These are phyloP conservation scores for Melanotaenia parkinsoni DNA, from an alignment of 2,797 vertebrate species.

Conservation along the genomic window DNA sequence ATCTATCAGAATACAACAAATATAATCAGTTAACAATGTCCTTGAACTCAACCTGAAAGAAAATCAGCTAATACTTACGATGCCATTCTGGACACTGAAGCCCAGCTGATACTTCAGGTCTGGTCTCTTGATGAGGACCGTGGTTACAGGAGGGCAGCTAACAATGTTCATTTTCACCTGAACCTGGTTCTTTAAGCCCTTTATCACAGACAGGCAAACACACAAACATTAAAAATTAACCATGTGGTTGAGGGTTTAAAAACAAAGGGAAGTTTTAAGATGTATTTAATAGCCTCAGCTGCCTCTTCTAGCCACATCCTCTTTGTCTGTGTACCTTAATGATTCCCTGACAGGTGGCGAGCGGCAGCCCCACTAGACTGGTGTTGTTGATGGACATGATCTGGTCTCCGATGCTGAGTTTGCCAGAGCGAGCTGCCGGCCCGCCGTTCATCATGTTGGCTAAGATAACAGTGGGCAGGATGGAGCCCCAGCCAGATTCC, in stretches of 20 bases:
- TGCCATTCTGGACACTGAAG: constrained; percentile 99
- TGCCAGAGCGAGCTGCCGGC: constrained; percentile 95
- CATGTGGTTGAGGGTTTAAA: neutral
- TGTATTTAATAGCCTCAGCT: neutral
- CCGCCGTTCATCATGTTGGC: constrained; percentile 99
- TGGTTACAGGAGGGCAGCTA: constrained; percentile 98
- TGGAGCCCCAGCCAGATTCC: constrained; percentile 99
- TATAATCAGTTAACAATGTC: neutral
- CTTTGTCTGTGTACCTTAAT: constrained; percentile 90
- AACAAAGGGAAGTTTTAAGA: neutral
- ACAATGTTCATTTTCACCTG: constrained; percentile 99
- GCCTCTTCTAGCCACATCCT: neutral
- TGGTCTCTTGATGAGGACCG: constrained; percentile 97
- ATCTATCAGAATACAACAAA: neutral
- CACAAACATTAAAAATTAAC: constrained; percentile 3
- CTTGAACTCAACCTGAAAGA: neutral
- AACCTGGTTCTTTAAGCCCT: constrained; percentile 98
- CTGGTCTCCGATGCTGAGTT: constrained; percentile 99
- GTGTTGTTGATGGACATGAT: constrained; percentile 99
- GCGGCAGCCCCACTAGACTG: constrained; percentile 96
- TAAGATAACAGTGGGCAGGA: constrained; percentile 97
- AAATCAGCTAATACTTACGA: constrained; percentile 79
- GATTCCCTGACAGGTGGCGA: constrained; percentile 99
- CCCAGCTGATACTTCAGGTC: constrained; percentile 99
- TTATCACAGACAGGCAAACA: constrained; percentile 45